Percentiles rank a stretch among this genome's conserved stretches.
phyloP scores from a whole-genome alignment of 2,888 invertebrate genomes.

The Leptinotarsa peninsularis region DNA sequence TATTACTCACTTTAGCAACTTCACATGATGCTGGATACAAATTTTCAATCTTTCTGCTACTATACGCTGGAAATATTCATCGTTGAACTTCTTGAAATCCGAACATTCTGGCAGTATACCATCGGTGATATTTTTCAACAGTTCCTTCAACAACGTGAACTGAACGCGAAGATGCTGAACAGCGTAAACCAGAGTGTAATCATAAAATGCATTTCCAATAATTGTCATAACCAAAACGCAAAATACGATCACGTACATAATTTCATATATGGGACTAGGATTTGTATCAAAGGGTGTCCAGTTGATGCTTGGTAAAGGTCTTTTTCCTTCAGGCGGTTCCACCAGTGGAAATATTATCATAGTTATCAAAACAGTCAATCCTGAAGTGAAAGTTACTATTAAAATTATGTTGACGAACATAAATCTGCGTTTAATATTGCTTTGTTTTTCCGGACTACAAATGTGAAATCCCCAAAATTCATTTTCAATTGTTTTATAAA shows the following conservation, averaged over 20 bases:
- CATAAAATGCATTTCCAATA: slow-evolving; percentile 44
- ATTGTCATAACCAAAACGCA: slow-evolving; percentile 44
- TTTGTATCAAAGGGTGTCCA: slow-evolving; percentile 46
- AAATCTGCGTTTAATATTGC: slow-evolving; percentile 32
- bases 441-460: slow-evolving; percentile 37
- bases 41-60: slow-evolving; percentile 41
- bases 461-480: slow-evolving; percentile 47
- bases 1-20: slow-evolving; percentile 45
- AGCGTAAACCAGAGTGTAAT: slow-evolving; percentile 41
- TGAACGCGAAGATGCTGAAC: slow-evolving; percentile 45
- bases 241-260: slow-evolving; percentile 38
- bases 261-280: slow-evolving; percentile 46
- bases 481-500: slow-evolving; percentile 35
- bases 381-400: slow-evolving; percentile 23
- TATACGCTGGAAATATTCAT: slow-evolving; percentile 42
- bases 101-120: slow-evolving; percentile 35
- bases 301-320: slow-evolving; percentile 44
- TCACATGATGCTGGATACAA: slow-evolving; percentile 45
- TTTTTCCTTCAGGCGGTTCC: slow-evolving; percentile 44
- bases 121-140: slow-evolving; percentile 39
- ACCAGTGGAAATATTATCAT: slow-evolving; percentile 39
- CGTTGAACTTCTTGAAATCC: slow-evolving; percentile 42
- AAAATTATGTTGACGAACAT: slow-evolving; percentile 31
- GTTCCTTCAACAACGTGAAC: slow-evolving; percentile 40
- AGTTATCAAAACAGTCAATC: slow-evolving; percentile 28